These are phyloP conservation scores for Palaemon carinicauda DNA, from an alignment of 1,140 invertebrate species.

Conservation along the genomic window DNA sequence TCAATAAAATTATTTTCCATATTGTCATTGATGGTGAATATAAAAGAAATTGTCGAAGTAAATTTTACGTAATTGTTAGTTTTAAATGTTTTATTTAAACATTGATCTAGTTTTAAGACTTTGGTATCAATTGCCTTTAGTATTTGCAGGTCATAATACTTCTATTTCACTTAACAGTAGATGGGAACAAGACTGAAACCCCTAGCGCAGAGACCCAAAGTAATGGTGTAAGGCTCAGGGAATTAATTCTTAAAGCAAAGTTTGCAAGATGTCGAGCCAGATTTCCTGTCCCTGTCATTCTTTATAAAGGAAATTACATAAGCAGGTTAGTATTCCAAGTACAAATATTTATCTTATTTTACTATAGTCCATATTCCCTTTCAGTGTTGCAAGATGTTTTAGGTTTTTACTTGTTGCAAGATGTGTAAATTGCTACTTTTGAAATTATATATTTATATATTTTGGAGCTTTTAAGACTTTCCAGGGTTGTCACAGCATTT, in stretches of 20 bases:
- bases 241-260: constrained; percentile 68
- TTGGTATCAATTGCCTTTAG: no score
- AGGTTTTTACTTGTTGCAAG: no score
- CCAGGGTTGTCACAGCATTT: no score
- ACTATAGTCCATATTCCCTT: background rate
- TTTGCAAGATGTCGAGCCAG: constrained; percentile 76
- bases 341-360: background rate
- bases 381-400: background rate
- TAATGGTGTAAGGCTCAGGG: constrained; percentile 72
- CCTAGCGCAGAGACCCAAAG: constrained; percentile 72
- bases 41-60: no score
- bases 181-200: constrained; percentile 69
- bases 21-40: background rate
- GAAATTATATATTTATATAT: no score
- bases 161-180: background rate
- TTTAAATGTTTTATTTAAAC: no score
- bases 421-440: no score
- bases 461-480: no score
- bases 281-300: constrained; percentile 82
- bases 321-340: constrained; percentile 67
- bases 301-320: constrained; percentile 79
- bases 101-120: no score
- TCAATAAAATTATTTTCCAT: background rate
- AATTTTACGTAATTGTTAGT: no score
- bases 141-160: no score